Conservation (phyloP, 2,113 vertebrate species). For the Jaculus jaculus region DNA sequence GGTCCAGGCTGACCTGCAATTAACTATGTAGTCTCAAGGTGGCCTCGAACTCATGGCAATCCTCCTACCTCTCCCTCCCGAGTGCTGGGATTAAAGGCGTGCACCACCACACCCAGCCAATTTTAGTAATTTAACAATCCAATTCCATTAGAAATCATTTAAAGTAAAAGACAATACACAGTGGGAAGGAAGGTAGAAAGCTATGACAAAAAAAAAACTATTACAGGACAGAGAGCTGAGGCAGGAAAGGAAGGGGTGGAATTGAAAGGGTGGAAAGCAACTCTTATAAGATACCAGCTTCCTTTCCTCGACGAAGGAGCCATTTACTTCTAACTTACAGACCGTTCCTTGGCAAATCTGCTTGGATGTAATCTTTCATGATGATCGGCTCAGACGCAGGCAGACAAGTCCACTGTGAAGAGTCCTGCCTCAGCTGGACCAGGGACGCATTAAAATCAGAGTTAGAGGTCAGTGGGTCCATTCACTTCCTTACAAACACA, state of each 20-base stretch:
- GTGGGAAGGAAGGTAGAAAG: neutral
- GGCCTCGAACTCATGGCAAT: no score
- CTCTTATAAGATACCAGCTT: neutral
- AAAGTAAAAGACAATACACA: neutral
- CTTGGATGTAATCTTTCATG: slow-evolving; percentile 5
- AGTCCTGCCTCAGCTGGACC: neutral
- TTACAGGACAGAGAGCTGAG: neutral
- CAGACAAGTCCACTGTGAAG: neutral
- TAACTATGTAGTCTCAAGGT: no score
- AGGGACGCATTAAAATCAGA: neutral
- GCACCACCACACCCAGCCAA: neutral
- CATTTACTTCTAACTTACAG: neutral
- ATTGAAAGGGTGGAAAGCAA: no score
- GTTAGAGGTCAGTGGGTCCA: neutral
- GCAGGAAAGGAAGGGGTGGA: no score
- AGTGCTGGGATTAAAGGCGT: no score
- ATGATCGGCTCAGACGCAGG: neutral
- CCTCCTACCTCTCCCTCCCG: no score
- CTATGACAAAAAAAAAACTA: neutral
- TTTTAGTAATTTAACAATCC: neutral
- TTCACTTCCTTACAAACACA: neutral
- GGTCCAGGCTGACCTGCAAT: no score
- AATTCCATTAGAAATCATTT: neutral
- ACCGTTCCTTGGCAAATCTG: neutral
- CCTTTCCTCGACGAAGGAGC: neutral